phyloP scores from a whole-genome alignment of 2,888 invertebrate species.

The Drosophila kambysellisi region DNA sequence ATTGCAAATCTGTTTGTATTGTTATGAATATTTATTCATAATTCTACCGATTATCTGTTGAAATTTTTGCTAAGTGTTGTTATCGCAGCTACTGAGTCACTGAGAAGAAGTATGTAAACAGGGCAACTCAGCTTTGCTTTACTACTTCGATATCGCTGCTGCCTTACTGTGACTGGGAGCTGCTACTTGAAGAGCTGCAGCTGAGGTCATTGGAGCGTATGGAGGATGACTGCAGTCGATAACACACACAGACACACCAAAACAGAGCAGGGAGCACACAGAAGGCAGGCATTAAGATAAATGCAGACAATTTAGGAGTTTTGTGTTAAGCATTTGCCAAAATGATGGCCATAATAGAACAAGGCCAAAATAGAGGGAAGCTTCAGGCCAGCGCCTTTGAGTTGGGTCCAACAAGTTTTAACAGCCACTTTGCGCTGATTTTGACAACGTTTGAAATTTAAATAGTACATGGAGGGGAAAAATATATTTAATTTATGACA shows the following conservation, averaged over 20 bases:
- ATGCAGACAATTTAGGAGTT: constrained; percentile 46
- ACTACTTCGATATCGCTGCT: constrained; percentile 8
- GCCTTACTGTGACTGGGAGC: constrained; percentile 11
- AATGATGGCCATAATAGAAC: constrained; percentile 32
- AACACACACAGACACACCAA: neutral
- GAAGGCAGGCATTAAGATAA: constrained; percentile 48
- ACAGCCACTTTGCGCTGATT: constrained; percentile 49
- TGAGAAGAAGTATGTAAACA: neutral
- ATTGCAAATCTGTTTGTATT: neutral
- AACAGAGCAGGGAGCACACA: neutral
- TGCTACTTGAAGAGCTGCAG: constrained; percentile 8
- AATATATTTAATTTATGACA: constrained; percentile 1
- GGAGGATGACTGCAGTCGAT: constrained; percentile 4
- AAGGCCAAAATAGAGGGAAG: constrained; percentile 33
- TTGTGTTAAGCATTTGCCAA: constrained; percentile 29
- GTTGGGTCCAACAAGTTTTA: constrained; percentile 30
- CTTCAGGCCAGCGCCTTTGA: constrained; percentile 30
- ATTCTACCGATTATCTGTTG: neutral
- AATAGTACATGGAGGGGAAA: neutral
- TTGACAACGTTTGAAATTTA: constrained; percentile 40
- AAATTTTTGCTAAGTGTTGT: neutral
- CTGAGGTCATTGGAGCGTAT: constrained; percentile 6
- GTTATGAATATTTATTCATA: neutral
- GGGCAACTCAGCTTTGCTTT: neutral
- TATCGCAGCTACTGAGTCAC: constrained; percentile 23